Conservation (phyloP, 2,113 vertebrate species). For the Aphyosemion australe region DNA sequence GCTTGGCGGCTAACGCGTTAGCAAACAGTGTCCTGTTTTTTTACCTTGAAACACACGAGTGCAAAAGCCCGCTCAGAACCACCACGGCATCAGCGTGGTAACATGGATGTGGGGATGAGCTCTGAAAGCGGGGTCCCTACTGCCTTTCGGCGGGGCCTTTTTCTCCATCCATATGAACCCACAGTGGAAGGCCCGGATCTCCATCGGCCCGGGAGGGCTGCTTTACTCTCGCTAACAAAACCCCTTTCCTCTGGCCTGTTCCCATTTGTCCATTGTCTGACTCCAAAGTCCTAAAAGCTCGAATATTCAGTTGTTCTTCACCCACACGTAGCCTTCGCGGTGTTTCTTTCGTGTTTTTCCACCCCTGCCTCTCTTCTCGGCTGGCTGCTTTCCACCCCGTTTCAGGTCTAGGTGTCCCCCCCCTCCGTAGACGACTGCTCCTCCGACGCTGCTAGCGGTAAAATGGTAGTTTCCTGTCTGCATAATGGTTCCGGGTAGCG, state of each 20-base stretch:
- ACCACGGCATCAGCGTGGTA: background rate
- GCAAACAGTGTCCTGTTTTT: constrained; percentile 19
- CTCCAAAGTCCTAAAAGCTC: background rate
- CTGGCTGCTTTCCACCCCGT: constrained; percentile 69
- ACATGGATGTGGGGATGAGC: constrained; percentile 22
- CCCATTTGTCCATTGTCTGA: constrained; percentile 51
- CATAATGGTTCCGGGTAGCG: constrained; percentile 79
- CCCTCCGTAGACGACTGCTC: constrained; percentile 66
- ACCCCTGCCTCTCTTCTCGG: constrained; percentile 30
- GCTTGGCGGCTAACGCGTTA: constrained; percentile 52
- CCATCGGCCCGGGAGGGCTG: constrained; percentile 71
- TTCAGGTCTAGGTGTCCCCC: constrained; percentile 69
- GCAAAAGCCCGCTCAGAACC: constrained; percentile 15
- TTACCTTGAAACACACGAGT: constrained; percentile 42
- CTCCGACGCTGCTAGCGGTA: constrained; percentile 65
- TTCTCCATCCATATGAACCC: constrained; percentile 72
- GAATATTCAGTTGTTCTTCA: background rate
- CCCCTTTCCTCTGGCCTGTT: constrained; percentile 64
- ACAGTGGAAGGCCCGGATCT: constrained; percentile 71
- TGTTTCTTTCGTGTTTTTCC: constrained; percentile 35
- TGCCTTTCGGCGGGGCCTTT: constrained; percentile 72
- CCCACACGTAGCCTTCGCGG: constrained; percentile 31
- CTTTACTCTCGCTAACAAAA: constrained; percentile 71
- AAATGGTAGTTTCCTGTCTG: constrained; percentile 81
- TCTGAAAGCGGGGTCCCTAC: constrained; percentile 53